Percentiles rank a stretch among this genome's conserved stretches.
These are phyloP conservation scores for Talpa occidentalis DNA, from an alignment of 2,113 vertebrate genomes.

Conservation along the genomic window DNA sequence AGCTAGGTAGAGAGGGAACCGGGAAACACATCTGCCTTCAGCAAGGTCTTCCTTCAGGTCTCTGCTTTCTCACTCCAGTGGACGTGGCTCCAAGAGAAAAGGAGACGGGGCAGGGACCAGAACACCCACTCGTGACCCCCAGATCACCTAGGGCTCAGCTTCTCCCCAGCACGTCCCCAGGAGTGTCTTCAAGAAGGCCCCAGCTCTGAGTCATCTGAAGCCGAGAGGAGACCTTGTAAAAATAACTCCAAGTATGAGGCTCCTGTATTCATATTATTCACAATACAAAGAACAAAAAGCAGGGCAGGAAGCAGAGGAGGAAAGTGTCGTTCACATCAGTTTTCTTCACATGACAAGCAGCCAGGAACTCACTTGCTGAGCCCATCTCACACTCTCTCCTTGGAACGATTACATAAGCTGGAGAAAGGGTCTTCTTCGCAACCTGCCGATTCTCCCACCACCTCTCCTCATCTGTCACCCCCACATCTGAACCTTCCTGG, in stretches of 20 bases:
- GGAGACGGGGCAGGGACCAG: neutral
- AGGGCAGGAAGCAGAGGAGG: slow-evolving; percentile 87
- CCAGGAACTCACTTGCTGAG: slow-evolving; percentile 36
- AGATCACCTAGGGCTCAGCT: neutral
- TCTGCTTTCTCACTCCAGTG: neutral
- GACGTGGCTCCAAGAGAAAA: neutral
- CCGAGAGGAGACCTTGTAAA: slow-evolving; percentile 82
- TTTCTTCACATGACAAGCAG: slow-evolving; percentile 81
- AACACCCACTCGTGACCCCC: neutral
- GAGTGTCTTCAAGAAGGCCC: fast-evolving
- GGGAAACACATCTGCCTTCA: neutral
- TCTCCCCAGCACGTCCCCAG: slow-evolving; percentile 57
- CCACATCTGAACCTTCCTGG: neutral
- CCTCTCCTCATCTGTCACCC: neutral
- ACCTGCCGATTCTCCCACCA: neutral
- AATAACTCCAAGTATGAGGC: slow-evolving; percentile 83
- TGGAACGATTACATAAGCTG: slow-evolving; percentile 76
- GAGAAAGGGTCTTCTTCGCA: slow-evolving; percentile 44
- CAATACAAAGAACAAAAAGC: slow-evolving; percentile 83
- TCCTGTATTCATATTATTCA: slow-evolving; percentile 83
- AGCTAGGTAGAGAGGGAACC: neutral
- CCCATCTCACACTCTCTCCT: neutral
- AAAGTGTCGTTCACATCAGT: slow-evolving; percentile 81
- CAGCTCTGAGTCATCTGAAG: slow-evolving; percentile 80
- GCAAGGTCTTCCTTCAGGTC: neutral